phyloP scores from a whole-genome alignment of 2,888 invertebrate genomes.

The Eustalomyia histrio region DNA sequence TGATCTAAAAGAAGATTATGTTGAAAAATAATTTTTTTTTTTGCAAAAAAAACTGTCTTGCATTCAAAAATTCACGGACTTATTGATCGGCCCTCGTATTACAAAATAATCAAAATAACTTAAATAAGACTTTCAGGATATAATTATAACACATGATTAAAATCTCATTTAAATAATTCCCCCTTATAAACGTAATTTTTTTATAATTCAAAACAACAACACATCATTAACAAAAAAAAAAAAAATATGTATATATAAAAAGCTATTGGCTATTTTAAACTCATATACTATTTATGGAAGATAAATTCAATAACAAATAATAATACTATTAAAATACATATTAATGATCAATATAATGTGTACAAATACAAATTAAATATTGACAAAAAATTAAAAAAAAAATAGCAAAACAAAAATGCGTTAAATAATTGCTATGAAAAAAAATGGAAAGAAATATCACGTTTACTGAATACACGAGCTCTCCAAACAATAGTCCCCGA shows the following conservation, averaged over 20 bases:
- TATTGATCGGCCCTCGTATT: too few relatives aligned
- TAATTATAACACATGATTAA: neutral
- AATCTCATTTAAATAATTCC: neutral
- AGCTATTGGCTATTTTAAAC: neutral
- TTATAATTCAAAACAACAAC: slow-evolving; percentile 16
- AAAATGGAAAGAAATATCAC: slow-evolving; percentile 46
- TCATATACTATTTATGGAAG: slow-evolving; percentile 23
- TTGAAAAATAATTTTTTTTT: too few relatives aligned
- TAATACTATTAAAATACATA: slow-evolving; percentile 1
- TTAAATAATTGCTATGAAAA: neutral
- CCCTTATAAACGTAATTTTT: neutral
- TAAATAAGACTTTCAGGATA: neutral
- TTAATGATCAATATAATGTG: slow-evolving; percentile 1
- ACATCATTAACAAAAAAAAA: slow-evolving; percentile 25
- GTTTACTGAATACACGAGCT: slow-evolving; percentile 38
- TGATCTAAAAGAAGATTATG: too few relatives aligned
- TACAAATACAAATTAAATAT: too few relatives aligned
- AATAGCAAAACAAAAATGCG: neutral
- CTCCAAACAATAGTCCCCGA: slow-evolving; percentile 46
- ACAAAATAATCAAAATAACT: too few relatives aligned
- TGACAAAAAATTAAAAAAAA: neutral
- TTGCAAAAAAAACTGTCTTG: too few relatives aligned
- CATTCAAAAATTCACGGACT: too few relatives aligned
- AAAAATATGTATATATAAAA: neutral
- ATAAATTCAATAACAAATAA: neutral